Base-by-base conservation (phyloP, 92 coral and sea anemone genomes). In the Micromussa lordhowensis region DNA sequence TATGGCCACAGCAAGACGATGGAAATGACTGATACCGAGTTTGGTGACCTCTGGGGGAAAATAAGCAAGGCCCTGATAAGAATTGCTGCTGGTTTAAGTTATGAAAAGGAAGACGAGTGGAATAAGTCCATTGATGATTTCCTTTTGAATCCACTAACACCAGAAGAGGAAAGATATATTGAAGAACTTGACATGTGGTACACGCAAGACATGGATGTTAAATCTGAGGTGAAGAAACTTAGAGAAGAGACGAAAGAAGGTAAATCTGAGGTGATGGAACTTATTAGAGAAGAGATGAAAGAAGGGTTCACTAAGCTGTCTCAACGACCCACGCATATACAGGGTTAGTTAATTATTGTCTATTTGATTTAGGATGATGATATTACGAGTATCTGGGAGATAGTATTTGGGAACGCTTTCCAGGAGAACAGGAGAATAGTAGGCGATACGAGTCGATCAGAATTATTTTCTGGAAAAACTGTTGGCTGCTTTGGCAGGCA, bases 131-230 rank as follows among this genome's bases (percentile, higher is more conserved):
- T 89, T 57, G 79, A 89, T 49, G 49, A 63, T 24, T 38, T 81
- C 7, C 83, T 73, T 34, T 5, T 15, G 36, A 80, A 55, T 4
- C 81, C 92, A 0, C 76, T 92, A 73, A 92, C 92, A 8, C 90
- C 88, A 64, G 87, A 86, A 53, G 95, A 86, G n/a, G 92, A 82
- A 77, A 32, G 58, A n/a, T 89, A 82, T 55, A 77, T 90, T 55
- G 59, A 55, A 44, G 95, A 89, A 72, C 83, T 92, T 76, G 48
- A 85, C 16, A n/a, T 57, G 8, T 92, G 94, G 94, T 85, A 92
- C 80, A 49, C 19, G 69, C 82, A 68, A 66, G 94, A 92, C 51
- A 22, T 57, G 70, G 92, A 92, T 24, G 21, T 64, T 21, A 89
- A 85, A 74, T 80, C 85, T 34, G 57, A 55, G 26, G 29, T 77